Conservation (phyloP, 2,113 vertebrate genomes). For the Siniperca chuatsi region DNA sequence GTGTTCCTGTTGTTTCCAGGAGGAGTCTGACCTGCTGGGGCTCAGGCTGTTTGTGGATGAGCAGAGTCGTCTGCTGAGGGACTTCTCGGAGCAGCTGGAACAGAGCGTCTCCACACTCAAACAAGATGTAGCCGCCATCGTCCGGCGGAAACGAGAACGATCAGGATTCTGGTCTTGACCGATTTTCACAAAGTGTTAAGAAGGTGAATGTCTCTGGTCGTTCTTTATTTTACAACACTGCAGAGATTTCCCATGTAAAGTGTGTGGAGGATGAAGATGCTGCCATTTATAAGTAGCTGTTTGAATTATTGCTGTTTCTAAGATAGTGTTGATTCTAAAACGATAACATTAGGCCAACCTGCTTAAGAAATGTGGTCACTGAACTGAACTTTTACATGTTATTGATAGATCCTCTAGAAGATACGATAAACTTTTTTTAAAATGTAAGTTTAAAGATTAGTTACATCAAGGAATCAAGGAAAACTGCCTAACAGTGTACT, state of each 20-base stretch:
- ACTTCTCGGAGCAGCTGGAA: slow-evolving; percentile 89
- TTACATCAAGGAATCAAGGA: not conserved
- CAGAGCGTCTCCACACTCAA: slow-evolving; percentile 87
- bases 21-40: slow-evolving; percentile 85
- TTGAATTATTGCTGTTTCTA: not conserved
- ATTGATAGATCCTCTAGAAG: not conserved
- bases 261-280: not conserved
- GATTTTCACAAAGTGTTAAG: not conserved
- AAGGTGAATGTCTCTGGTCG: not conserved
- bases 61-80: slow-evolving; percentile 85
- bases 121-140: slow-evolving; percentile 88
- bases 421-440: not conserved
- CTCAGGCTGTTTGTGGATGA: slow-evolving; percentile 86
- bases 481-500: not conserved
- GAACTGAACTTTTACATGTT: not conserved
- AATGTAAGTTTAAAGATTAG: not conserved
- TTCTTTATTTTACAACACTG: slow-evolving; percentile 2
- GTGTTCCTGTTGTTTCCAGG: slow-evolving; percentile 75
- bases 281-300: not conserved
- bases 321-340: not conserved
- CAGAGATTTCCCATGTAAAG: not conserved
- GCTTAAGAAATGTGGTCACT: not conserved
- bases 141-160: slow-evolving; percentile 87
- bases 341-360: not conserved
- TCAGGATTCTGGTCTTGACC: slow-evolving; percentile 79